These are phyloP conservation scores for human DNA, from an alignment of 2,113 vertebrate genomes.

Conservation along the genomic window GRCh38 chr5:89969501-89970000, in stretches of 20 bases:
- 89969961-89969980: background rate
- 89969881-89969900: background rate
- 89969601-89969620: background rate
- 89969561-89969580: background rate
- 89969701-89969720: background rate
- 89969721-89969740: background rate
- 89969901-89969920: background rate
- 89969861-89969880: background rate
- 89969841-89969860: background rate
- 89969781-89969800: constrained; percentile 6
- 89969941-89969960: background rate
- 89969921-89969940: background rate
- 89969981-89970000: background rate
- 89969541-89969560: background rate
- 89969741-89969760: background rate
- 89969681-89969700: background rate
- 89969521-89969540: background rate
- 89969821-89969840: background rate
- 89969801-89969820: background rate
- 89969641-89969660: background rate
- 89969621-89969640: background rate
- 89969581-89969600: background rate
- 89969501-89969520: background rate
- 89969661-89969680: background rate
- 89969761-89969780: background rate